Conservation (phyloP, 2,888 invertebrate genomes). For the Mesorhabditis sp. region DNA sequence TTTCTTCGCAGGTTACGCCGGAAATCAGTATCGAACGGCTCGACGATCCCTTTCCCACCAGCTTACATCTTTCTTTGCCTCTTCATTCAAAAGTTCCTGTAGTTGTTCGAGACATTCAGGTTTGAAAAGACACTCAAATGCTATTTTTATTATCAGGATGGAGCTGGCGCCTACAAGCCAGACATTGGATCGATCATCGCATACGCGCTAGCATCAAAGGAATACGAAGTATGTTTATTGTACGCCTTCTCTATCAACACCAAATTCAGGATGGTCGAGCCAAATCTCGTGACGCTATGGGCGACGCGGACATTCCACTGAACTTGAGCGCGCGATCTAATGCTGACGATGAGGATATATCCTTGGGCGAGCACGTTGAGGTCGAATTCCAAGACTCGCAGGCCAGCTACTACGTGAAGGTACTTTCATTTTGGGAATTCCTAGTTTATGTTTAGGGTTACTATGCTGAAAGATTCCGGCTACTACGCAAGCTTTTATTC, state of each 20-base stretch:
- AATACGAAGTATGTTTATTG: constrained; percentile 65
- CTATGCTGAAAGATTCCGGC: constrained; percentile 84
- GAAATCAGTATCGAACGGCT: constrained; percentile 23
- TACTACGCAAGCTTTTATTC: constrained; percentile 69
- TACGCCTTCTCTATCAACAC: background rate
- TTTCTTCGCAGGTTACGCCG: constrained; percentile 3
- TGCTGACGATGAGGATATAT: constrained; percentile 66
- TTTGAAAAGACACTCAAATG: background rate
- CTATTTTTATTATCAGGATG: constrained; percentile 15
- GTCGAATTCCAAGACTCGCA: constrained; percentile 66
- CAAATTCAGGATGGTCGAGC: constrained; percentile 11
- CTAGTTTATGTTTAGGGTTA: constrained; percentile 57
- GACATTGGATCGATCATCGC: constrained; percentile 69
- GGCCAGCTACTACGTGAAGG: constrained; percentile 78
- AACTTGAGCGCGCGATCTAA: constrained; percentile 19
- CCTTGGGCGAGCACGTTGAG: constrained; percentile 59
- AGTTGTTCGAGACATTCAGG: constrained; percentile 44
- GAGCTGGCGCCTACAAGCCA: constrained; percentile 40
- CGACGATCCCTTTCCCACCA: constrained; percentile 41
- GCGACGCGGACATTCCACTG: constrained; percentile 17
- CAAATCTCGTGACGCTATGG: constrained; percentile 13
- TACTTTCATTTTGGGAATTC: constrained; percentile 59
- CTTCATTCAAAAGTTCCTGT: constrained; percentile 36
- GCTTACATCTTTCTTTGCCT: constrained; percentile 37
- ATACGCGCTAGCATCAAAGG: constrained; percentile 73